These are phyloP conservation scores for Aleadryas rufinucha DNA, from an alignment of 2,113 vertebrate species.

Conservation along the genomic window DNA sequence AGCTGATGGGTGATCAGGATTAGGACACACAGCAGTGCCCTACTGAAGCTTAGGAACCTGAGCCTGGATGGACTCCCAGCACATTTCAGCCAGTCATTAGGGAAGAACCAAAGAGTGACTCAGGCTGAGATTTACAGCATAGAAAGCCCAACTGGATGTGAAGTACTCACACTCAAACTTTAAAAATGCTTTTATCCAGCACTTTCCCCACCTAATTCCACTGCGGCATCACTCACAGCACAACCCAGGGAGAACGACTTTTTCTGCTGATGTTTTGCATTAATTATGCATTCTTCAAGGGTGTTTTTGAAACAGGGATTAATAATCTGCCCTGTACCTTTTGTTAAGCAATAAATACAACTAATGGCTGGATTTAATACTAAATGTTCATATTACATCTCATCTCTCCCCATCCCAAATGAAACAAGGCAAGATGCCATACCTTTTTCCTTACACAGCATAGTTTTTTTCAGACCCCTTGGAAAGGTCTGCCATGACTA, in stretches of 20 bases:
- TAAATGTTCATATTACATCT: neutral
- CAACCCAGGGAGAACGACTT: neutral
- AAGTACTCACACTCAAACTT: neutral
- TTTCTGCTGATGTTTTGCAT: constrained; percentile 19
- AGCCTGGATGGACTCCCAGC: neutral
- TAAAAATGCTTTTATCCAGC: neutral
- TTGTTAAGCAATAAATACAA: constrained; percentile 39
- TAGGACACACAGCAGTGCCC: neutral
- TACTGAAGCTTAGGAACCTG: neutral
- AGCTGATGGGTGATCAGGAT: neutral
- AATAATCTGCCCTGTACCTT: constrained; percentile 26
- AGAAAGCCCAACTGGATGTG: neutral
- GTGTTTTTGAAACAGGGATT: constrained; percentile 5
- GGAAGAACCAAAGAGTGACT: neutral
- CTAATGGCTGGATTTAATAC: neutral
- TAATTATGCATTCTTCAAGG: constrained; percentile 40
- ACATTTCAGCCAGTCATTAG: neutral
- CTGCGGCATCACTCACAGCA: neutral
- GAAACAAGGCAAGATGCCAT: neutral
- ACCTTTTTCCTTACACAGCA: neutral
- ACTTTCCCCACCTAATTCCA: neutral
- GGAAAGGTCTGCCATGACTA: constrained; percentile 62
- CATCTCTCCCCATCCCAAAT: neutral
- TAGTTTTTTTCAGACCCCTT: constrained; percentile 29
- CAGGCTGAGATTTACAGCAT: neutral